Base-by-base conservation (phyloP, 2,113 vertebrate species). In the Proterorhinus semilunaris region DNA sequence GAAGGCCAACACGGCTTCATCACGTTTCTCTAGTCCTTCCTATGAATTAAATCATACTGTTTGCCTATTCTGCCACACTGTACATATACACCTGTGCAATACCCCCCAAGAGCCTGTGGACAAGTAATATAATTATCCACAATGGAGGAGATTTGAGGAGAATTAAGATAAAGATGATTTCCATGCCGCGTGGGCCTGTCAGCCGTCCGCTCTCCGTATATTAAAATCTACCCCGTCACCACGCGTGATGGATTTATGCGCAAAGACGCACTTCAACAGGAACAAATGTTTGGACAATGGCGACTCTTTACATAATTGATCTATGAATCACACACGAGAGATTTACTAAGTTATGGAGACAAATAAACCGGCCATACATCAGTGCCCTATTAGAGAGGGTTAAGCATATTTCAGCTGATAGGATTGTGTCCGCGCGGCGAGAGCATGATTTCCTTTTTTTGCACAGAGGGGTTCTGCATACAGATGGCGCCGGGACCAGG, bases 81-180 rank as follows among this genome's bases (percentile, higher is more conserved):
- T 36, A 36, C 27, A 36, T 36, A 36, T 36, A 68, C 64, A 66
- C 47, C 53, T 53, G 73, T 36, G 27, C 27, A 36, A 36, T 36
- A 36, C 65, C 68, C 72, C 70, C 66, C 45, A 65, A 78, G 82
- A 71, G 77, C 8, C 16, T 2, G 15, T 81, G 75, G 82, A 90
- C 87, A 78, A 77, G 74, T 87, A 87, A 90, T 90, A 79, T 84
- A 90, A n/a, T n/a, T 87, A 83, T 74, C 49, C 12, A 47, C 79
- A 68, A 78, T 77, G 64, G 87, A 87, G 86, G 86, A 86, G 75
- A 89, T 84, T 83, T n/a, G 83, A 87, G 76, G 81, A 79, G 87
- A 89, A 91, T 91, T 85, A 88, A 91, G 90, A 91, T 91, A 89
- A 91, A 91, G 87, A 88, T 89, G 84, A 87, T 21, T 84, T 81